These are phyloP conservation scores for Ochotona princeps DNA, from an alignment of 2,113 vertebrate genomes.

Conservation along the genomic window DNA sequence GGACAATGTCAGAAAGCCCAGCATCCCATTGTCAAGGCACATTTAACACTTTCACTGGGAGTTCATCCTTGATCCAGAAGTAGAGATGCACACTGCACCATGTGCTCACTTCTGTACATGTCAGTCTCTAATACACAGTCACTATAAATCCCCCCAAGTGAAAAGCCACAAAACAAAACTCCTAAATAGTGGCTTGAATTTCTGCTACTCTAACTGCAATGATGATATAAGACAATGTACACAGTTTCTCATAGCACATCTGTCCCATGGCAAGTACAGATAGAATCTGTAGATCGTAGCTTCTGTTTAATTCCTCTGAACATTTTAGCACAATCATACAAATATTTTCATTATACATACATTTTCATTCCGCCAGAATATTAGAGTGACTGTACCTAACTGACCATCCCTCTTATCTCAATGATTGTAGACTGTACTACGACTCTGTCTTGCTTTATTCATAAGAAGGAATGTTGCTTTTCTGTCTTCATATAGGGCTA, in stretches of 20 bases:
- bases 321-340: slow-evolving; percentile 30
- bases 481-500: background rate
- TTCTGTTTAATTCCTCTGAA: slow-evolving; percentile 33
- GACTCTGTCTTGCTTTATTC: slow-evolving; percentile 24
- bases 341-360: background rate
- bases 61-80: too few species aligned
- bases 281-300: background rate
- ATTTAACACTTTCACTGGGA: too few species aligned
- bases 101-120: too few species aligned
- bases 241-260: background rate
- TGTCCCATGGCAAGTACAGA: background rate
- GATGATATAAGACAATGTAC: background rate
- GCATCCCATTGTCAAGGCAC: too few species aligned
- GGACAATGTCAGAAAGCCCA: too few species aligned
- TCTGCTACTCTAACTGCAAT: background rate
- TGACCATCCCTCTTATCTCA: background rate
- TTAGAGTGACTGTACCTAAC: slow-evolving; percentile 57
- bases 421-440: background rate
- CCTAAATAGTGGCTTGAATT: background rate
- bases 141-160: too few species aligned
- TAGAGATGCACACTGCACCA: too few species aligned
- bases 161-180: background rate
- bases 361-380: slow-evolving; percentile 51
- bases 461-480: slow-evolving; percentile 35
- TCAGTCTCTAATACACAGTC: too few species aligned